phyloP scores from a whole-genome alignment of 2,113 vertebrate genomes.

The Platichthys stellatus region DNA sequence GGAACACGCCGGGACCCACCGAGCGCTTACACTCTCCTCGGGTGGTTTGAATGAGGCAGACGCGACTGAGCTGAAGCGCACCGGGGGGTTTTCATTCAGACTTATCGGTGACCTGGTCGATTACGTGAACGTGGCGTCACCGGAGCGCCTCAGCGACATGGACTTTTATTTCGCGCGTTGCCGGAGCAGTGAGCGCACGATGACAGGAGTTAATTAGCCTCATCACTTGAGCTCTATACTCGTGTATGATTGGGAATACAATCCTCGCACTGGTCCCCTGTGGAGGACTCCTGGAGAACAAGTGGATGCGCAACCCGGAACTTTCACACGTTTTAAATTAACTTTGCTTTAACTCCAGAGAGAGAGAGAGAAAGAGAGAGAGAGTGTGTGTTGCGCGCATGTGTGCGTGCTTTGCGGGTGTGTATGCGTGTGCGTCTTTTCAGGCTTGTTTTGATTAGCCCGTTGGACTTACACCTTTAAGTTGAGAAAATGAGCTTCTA shows the following conservation, averaged over 20 bases:
- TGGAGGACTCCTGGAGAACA: conserved; percentile 47
- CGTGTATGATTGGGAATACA: conserved; percentile 42
- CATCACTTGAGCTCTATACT: not conserved
- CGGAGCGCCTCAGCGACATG: conserved; percentile 48
- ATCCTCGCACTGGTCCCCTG: not conserved
- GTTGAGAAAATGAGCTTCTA: conserved; percentile 69
- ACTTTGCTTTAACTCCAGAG: conserved; percentile 17
- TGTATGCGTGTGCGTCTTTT: not conserved
- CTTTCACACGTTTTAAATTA: conserved; percentile 4
- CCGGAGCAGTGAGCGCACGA: conserved; percentile 43
- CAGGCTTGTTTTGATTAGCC: not conserved
- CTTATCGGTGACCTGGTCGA: not conserved
- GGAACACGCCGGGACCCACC: not conserved
- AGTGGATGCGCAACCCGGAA: conserved; percentile 46
- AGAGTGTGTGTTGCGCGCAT: not conserved
- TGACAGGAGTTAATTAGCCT: conserved; percentile 45
- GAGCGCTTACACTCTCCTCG: not conserved
- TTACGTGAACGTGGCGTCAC: conserved; percentile 34
- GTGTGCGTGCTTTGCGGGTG: too few species aligned
- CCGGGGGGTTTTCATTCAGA: not conserved
- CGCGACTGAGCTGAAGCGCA: not conserved
- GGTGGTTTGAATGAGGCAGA: conserved; percentile 42
- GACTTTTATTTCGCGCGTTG: conserved; percentile 44
- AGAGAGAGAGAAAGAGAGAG: not conserved
- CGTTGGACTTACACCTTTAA: not conserved